Evolutionary conservation across 2,797 vertebrate species (phyloP), one percentile per base, ranked within the genome.

Genomic region (Chlorospingus semifuscus): DNA sequence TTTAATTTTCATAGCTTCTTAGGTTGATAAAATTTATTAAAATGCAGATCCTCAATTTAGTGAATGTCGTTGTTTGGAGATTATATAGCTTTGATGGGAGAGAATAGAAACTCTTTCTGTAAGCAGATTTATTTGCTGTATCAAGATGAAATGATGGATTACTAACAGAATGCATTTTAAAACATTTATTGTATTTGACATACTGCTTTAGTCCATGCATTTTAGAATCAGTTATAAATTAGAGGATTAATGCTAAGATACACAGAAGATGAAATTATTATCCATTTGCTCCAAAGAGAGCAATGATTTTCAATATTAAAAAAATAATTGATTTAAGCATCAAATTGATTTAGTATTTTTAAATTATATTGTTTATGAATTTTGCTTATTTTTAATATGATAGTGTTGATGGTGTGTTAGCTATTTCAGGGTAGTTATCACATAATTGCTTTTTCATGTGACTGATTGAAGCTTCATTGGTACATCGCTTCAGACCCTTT

Each of bases 281-380:
- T 27, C 56, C 50, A 8, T 94, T 95, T 96, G 6, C n/a, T 87
- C 81, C 50, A 46, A 87, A 36, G 83, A 68, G 78, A 27, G 8
- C 21, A 26, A 37, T 94, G 56, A 70, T 92, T 93, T 95, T 96
- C 83, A 93, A 30, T 92, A 95, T 95, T 29, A 95, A 93, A 94
- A 94, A 68, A 39, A 19, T 44, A 92, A 90, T 79, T 92, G 46
- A 78, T 92, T 93, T 89, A 53, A 75, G 50, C 68, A 20, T 95
- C 49, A 74, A 83, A 84, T 21, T 87, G 86, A 95, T 95, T 84
- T 65, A 70, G 9, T 82, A 39, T 94, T 93, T 93, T 63, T 3
- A 76, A 89, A 64, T 83, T 46, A 30, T 39, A 42, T 60, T 90
- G n/a, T 17, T 77, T 82, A 79, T 70, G 21, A 74, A 23, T 87